Evolutionary conservation across 2,797 vertebrate species (phyloP), one percentile per base, ranked within the genome.

Genomic region (Coregonus sp.): DNA sequence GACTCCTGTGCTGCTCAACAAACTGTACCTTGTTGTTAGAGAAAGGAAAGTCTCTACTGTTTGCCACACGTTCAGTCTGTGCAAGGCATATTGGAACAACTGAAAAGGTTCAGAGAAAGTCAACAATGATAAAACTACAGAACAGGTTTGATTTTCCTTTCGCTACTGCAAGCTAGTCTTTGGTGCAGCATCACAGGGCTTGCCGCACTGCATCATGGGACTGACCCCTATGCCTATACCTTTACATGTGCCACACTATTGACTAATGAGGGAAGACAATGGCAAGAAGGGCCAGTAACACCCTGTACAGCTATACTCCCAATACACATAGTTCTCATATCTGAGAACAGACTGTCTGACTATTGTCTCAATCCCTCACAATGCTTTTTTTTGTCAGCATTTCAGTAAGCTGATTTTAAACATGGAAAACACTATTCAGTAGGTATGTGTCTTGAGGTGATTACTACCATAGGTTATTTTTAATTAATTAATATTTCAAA

Each of bases 141-240:
- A 47, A 63, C 29, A 61, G 54, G 29, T 35, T 47, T 16, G 40
- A 47, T 47, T 47, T 47, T 47, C 40, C 40, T 47, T 47, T 47
- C 9, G 40, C 40, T 47, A 47, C 40, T 47, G 40, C 40, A 47
- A 47, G 80, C 77, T 75, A 78, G 77, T 86, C 81, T 84, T 88
- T 84, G 86, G 84, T 84, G 81, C 81, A 84, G 76, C 70, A 74
- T 83, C 76, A 65, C 52, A 56, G 76, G 54, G 82, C 59, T 72
- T 81, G 74, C 68, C 7, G 11, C 54, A 63, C 33, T 61, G 72
- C 52, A 40, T 61, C 29, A 37, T 35, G 31, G 52, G n/a, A 40
- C 18, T 29, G 70, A 52, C 20, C 50, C 20, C 40, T 47, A 9
- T 40, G 16, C 35, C 25, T 52, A 52, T n/a, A 72, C 20, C 16